Conservation (phyloP, 2,113 vertebrate genomes). For the Alosa alosa region DNA sequence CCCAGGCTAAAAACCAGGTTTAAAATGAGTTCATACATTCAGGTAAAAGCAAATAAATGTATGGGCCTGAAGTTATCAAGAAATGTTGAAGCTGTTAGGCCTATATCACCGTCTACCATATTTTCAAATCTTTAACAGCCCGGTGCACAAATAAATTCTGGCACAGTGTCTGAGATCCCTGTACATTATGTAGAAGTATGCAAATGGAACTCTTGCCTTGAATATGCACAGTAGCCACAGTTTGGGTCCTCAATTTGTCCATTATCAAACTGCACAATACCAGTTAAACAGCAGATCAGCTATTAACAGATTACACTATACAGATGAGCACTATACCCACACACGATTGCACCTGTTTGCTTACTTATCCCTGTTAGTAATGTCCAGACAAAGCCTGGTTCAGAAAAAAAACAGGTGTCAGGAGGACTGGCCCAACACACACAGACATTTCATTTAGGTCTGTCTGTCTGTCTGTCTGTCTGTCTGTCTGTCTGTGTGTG, state of each 20-base stretch:
- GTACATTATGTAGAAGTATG: too few relatives aligned
- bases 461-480: too few relatives aligned
- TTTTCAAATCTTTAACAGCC: too few relatives aligned
- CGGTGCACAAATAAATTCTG: too few relatives aligned
- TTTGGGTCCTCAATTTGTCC: background rate
- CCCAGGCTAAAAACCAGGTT: too few relatives aligned
- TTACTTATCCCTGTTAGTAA: background rate
- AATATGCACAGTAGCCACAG: background rate
- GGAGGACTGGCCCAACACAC: background rate
- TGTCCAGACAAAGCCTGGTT: background rate
- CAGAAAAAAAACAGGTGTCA: background rate
- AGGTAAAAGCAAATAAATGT: too few relatives aligned
- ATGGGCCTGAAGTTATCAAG: too few relatives aligned
- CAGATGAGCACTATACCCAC: background rate
- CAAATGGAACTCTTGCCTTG: background rate
- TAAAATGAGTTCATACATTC: too few relatives aligned
- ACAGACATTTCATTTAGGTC: background rate
- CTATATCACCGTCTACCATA: too few relatives aligned
- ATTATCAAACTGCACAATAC: background rate
- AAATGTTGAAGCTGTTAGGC: too few relatives aligned
- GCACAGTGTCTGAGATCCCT: too few relatives aligned
- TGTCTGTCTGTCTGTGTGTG: too few relatives aligned
- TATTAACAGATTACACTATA: background rate
- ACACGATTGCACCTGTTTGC: background rate
- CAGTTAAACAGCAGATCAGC: background rate